Evolutionary conservation across 2,113 vertebrate species (phyloP), one percentile per base, ranked within the genome.

Genomic region (Peromyscus californicus): DNA sequence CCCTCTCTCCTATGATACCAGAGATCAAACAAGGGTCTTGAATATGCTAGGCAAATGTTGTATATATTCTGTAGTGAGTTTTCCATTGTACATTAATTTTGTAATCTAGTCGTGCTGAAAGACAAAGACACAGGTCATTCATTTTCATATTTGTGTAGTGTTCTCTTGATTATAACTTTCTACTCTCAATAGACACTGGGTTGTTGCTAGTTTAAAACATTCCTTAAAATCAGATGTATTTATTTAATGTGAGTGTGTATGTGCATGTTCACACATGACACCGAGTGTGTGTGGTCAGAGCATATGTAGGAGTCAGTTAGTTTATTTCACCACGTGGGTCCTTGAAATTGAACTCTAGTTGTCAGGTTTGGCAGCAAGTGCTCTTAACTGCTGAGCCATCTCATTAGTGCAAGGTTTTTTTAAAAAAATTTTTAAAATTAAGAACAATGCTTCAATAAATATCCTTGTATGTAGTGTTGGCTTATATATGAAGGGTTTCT

Each of bases 141-240:
- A 21, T 91, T 79, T 89, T 63, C 45, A 16, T 42, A 51, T 94
- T 29, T 72, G 26, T 86, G 5, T n/a, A 61, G 19, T 74, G 22
- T 59, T 93, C 45, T 93, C 69, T 79, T 88, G 63, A 61, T 82
- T 83, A 59, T 13, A 94, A 11, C 24, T 67, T 89, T 88, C 69
- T 42, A 10, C 17, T 95, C 33, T 90, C 67, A 42, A 42, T 11
- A 33, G 76, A 80, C 48, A 33, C 5, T 42, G 85, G 21, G 7
- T n/a, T 42, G 48, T 91, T 89, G 67, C 45, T 26, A 92, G 51
- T 2, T 90, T 89, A 80, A 16, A 88, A 72, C 39, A 74, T 29
- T 48, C 19, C 63, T 69, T 22, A 69, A 69, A 24, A 21, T 45
- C 13, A 87, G 42, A 51, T 87, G 48, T 24, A 22, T 48, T 86